phyloP scores from a whole-genome alignment of 1,140 invertebrate genomes.

The Planococcus citri region DNA sequence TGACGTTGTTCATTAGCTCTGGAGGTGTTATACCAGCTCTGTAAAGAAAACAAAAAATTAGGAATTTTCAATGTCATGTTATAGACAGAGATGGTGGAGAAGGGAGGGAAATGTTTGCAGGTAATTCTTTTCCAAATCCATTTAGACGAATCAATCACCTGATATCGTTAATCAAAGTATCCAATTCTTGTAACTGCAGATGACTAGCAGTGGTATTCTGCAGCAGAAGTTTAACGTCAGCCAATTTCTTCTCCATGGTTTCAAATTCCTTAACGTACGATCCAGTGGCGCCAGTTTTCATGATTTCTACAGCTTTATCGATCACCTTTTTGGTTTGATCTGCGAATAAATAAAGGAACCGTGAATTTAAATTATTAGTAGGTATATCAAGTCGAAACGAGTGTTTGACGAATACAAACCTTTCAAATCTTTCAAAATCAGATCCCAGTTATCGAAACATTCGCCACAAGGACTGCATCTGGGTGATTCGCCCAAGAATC shows the following conservation, averaged over 20 bases:
- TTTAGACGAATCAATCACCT: conserved; percentile 36
- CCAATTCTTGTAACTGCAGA: conserved; percentile 52
- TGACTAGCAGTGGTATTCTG: conserved; percentile 57
- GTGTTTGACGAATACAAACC: conserved; percentile 32
- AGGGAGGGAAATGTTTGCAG: no score
- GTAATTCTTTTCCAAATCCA: no score
- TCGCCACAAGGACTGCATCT: conserved; percentile 90
- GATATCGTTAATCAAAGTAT: conserved; percentile 41
- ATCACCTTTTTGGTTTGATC: conserved; percentile 62
- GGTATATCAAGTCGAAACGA: background rate
- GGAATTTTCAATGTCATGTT: background rate
- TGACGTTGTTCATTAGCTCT: conserved; percentile 45
- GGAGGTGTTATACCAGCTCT: conserved; percentile 31
- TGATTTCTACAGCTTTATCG: conserved; percentile 75
- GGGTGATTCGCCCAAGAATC: conserved; percentile 80
- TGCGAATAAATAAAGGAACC: background rate
- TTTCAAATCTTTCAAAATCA: conserved; percentile 61
- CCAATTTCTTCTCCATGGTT: conserved; percentile 70
- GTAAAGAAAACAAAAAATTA: conserved; percentile 20
- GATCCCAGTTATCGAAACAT: conserved; percentile 98
- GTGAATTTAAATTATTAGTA: background rate
- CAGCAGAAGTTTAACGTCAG: conserved; percentile 63
- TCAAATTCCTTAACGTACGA: conserved; percentile 90
- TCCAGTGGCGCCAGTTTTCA: conserved; percentile 80
- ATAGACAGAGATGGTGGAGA: background rate